These are phyloP conservation scores for Euschistus heros DNA, from an alignment of 1,140 invertebrate genomes.

Conservation along the genomic window DNA sequence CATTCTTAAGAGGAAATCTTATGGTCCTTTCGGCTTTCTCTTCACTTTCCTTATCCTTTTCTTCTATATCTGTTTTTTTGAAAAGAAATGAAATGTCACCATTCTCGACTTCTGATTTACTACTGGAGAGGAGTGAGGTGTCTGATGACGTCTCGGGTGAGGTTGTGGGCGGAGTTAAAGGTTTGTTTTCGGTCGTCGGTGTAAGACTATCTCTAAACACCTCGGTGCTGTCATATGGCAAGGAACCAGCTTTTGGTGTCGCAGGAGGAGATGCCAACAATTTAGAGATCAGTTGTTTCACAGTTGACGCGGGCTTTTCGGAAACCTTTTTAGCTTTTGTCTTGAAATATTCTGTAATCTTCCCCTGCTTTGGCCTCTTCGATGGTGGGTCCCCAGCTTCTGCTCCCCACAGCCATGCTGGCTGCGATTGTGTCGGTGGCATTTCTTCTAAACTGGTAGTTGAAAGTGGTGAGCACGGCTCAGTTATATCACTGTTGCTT, in stretches of 20 bases:
- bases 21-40: slow-evolving; percentile 46
- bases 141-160: not conserved
- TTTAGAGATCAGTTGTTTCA: not conserved
- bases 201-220: not conserved
- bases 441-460: slow-evolving; percentile 36
- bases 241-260: not conserved
- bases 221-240: not conserved
- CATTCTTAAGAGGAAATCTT: slow-evolving; percentile 52
- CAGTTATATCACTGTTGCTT: slow-evolving; percentile 63
- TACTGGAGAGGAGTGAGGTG: not conserved
- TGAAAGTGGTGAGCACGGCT: slow-evolving; percentile 68
- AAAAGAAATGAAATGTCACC: not conserved
- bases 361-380: slow-evolving; percentile 41
- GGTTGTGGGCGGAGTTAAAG: not conserved
- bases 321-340: slow-evolving; percentile 51
- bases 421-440: slow-evolving; percentile 41
- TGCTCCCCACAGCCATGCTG: slow-evolving; percentile 30
- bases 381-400: slow-evolving; percentile 34
- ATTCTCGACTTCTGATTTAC: not conserved
- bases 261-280: not conserved
- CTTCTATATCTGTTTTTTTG: slow-evolving; percentile 4
- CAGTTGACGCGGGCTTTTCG: slow-evolving; percentile 24
- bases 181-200: not conserved
- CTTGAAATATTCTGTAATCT: slow-evolving; percentile 73
- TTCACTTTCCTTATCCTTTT: not conserved